Conservation (phyloP, 2,888 invertebrate genomes). For the Polia nebulosa region DNA sequence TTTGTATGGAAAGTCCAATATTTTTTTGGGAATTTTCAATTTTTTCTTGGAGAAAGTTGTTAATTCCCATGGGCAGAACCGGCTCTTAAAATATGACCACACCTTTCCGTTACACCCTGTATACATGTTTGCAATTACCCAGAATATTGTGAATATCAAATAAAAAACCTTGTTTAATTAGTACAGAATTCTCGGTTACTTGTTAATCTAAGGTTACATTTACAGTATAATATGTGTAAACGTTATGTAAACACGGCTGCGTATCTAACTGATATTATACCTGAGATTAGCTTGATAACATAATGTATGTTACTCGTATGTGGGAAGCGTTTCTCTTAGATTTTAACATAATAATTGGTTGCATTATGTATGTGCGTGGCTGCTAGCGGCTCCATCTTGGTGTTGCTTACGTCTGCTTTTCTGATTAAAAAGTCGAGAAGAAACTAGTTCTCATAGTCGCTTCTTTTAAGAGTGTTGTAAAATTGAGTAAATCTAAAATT, state of each 20-base stretch:
- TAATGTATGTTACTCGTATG: slow-evolving; percentile 38
- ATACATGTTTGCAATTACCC: too few relatives aligned
- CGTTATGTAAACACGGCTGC: slow-evolving; percentile 44
- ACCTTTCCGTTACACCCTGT: too few relatives aligned
- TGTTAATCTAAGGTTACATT: slow-evolving; percentile 37
- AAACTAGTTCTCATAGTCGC: neutral
- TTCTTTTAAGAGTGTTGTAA: neutral
- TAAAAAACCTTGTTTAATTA: too few relatives aligned
- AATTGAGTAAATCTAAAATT: too few relatives aligned
- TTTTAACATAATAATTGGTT: slow-evolving; percentile 60
- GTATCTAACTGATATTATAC: slow-evolving; percentile 58
- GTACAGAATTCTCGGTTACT: slow-evolving; percentile 20
- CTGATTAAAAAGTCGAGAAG: neutral
- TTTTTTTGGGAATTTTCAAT: too few relatives aligned
- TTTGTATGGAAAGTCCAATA: too few relatives aligned
- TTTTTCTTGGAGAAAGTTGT: too few relatives aligned
- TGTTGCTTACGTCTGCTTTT: slow-evolving; percentile 16
- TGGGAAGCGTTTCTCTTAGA: slow-evolving; percentile 47
- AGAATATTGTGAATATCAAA: too few relatives aligned
- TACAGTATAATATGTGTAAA: slow-evolving; percentile 21
- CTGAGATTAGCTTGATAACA: slow-evolving; percentile 50
- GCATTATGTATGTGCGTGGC: slow-evolving; percentile 43
- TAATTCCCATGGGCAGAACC: too few relatives aligned
- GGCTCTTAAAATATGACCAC: too few relatives aligned
- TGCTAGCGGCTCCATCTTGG: slow-evolving; percentile 15